Evolutionary conservation across 2,888 invertebrate species (phyloP).

Genomic region (Beris chalybata): DNA sequence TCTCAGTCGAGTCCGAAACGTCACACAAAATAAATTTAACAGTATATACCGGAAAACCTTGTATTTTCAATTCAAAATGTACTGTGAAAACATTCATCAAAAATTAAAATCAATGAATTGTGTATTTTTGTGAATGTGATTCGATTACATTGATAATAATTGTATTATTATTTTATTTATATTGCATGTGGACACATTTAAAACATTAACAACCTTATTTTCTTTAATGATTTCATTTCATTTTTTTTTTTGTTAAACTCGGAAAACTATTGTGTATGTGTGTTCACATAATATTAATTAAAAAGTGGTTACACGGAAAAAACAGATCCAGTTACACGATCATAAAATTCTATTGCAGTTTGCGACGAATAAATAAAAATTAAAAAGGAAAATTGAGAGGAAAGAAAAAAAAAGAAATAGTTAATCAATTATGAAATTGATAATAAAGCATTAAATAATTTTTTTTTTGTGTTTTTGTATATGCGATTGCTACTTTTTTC

Average conservation of each 20-base stretch:
- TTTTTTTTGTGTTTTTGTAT: slow-evolving; percentile 14
- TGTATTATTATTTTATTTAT: slow-evolving; percentile 14
- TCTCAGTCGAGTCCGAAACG: too few species aligned
- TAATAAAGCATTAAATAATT: slow-evolving; percentile 22
- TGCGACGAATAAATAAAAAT: slow-evolving; percentile 5
- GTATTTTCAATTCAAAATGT: too few species aligned
- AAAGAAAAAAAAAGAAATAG: slow-evolving; percentile 7
- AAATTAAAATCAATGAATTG: not conserved
- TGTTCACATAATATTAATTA: not conserved
- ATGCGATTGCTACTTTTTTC: slow-evolving; percentile 44
- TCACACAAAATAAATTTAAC: too few species aligned
- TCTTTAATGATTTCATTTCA: slow-evolving; percentile 25
- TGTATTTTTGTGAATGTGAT: not conserved
- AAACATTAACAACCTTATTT: slow-evolving; percentile 33
- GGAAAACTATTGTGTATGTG: not conserved
- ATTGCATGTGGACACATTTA: slow-evolving; percentile 17
- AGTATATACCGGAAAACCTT: too few species aligned
- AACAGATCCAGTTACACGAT: slow-evolving; percentile 1
- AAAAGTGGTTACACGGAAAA: not conserved
- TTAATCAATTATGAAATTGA: slow-evolving; percentile 21
- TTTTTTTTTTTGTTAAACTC: slow-evolving; percentile 6
- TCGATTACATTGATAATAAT: slow-evolving; percentile 1
- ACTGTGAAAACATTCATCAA: too few species aligned
- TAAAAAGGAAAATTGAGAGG: not conserved
- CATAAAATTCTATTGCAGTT: not conserved